Base-by-base conservation (phyloP, 2,797 vertebrate species). In the Phalloptychus januarius region DNA sequence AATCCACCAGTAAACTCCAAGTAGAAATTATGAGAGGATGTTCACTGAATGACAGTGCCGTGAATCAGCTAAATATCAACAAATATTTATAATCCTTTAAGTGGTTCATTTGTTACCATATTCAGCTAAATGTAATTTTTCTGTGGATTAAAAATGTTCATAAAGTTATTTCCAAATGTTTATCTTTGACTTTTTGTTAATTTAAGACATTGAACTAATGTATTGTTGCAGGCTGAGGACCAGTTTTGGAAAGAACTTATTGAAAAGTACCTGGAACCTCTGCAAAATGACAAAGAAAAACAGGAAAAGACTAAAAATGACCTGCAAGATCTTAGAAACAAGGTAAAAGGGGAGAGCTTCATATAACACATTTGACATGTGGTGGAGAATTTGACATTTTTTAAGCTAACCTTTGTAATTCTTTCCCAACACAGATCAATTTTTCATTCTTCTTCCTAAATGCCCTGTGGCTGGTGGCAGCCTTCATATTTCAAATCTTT, bases 391-490 rank as follows among this genome's bases (percentile, higher is more conserved):
- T 4, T 0, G 20, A 1, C 42, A 18, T 0, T 36, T 31, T 16
- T 40, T 15, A 5, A 2, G 54, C 40, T 2, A 45, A 73, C 45
- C n/a, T 1, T 1, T 42, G 8, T 11, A 40, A 70, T 13, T 50
- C 31, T 77, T 12, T 84, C 13, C 0, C 23, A 54, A 15, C 45
- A 16, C 18, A 46, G 10, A 45, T 72, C 20, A 52, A 36, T 33
- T 95, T 95, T n/a, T 69, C 83, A 45, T 95, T 85, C 86, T 95
- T 95, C 88, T 88, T 93, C 3, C 0, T 86, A 25, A 95, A 95
- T 16, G 75, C 82, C 12, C 13, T 95, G 48, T 95, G 95, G 95
- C 76, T 95, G 40, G 87, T 88, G 71, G 81, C 91, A 0, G 92
- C 93, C 0, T 94, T 95, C 73, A 87, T 88, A 40, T 83, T 95